Evolutionary conservation across 2,113 vertebrate genomes (phyloP).

Genomic region (Taurulus bubalis): DNA sequence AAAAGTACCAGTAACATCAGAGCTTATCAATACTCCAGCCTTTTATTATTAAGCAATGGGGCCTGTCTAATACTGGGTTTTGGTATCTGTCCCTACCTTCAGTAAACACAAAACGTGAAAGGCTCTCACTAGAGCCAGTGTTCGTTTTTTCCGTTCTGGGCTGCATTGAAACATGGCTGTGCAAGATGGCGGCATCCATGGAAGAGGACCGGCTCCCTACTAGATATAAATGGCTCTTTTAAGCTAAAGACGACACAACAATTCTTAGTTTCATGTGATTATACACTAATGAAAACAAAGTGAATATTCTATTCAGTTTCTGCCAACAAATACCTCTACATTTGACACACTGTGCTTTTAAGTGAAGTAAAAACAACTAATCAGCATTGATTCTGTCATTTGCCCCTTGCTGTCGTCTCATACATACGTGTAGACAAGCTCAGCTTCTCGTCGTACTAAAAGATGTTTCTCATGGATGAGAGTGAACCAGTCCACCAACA

Average conservation of each 20-base stretch:
- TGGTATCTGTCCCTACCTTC: neutral
- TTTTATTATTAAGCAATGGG: neutral
- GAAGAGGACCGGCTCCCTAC: neutral
- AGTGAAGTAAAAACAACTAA: neutral
- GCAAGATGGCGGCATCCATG: neutral
- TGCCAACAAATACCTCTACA: neutral
- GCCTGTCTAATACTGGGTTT: neutral
- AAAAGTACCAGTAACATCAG: neutral
- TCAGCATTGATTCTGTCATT: neutral
- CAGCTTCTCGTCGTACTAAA: constrained; percentile 92
- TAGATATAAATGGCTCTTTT: too few relatives aligned
- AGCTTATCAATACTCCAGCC: neutral
- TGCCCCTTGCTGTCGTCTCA: neutral
- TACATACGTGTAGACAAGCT: constrained; percentile 97
- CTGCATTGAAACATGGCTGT: too few relatives aligned
- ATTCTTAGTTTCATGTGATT: neutral
- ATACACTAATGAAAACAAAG: neutral
- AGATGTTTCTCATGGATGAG: constrained; percentile 98
- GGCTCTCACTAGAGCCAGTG: neutral
- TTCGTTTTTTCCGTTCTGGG: neutral
- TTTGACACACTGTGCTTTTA: neutral
- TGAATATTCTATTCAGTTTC: too few relatives aligned
- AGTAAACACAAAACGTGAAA: neutral
- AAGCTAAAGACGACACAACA: too few relatives aligned
- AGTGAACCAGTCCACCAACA: constrained; percentile 98